Base-by-base conservation (phyloP, 2,797 vertebrate genomes). In the Kryptolebias ocellatus region DNA sequence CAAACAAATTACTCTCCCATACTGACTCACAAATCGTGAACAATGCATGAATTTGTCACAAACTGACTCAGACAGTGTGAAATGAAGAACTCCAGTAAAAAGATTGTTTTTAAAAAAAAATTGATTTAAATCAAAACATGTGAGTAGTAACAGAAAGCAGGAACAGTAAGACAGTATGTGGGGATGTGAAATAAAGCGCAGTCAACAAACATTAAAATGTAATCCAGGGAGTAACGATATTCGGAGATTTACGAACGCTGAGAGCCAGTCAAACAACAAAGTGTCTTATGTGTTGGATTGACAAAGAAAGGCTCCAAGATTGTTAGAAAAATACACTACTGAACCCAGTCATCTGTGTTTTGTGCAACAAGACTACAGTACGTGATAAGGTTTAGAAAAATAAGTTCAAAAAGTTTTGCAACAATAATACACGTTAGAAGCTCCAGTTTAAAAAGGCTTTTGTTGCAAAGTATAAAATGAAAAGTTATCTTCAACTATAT, bases 21-120 rank as follows among this genome's bases (percentile, higher is more conserved):
- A 45, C 56, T 1, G 56, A 66, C 49, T 84, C 64, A 29, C 46
- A 73, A 70, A 67, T 60, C 55, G 74, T 72, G 60, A 83, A 64
- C 67, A 76, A 68, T 3, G 14, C 28, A 17, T 20, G 60, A 64
- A 62, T 77, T 66, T 78, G 66, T 72, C 51, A 77, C 55, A 83
- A 81, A 85, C 61, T 47, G 64, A 49, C 67, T 76, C 72, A 79
- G 73, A 70, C 67, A 39, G 80, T 77, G 82, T 85, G 74, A 87
- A 86, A 87, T 86, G 73, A 67, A 62, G 20, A 74, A 68, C 46
- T 60, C 62, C 18, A 60, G 49, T 59, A 10, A 17, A 70, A 46
- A 72, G 14, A 66, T 53, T 59, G 18, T 37, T 64, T 44, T 8
- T 9, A 17, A 9, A 24, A 57, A 61, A 56, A 65, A 58, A 70